phyloP scores from a whole-genome alignment of 2,113 vertebrate species.

The Calonectris borealis region DNA sequence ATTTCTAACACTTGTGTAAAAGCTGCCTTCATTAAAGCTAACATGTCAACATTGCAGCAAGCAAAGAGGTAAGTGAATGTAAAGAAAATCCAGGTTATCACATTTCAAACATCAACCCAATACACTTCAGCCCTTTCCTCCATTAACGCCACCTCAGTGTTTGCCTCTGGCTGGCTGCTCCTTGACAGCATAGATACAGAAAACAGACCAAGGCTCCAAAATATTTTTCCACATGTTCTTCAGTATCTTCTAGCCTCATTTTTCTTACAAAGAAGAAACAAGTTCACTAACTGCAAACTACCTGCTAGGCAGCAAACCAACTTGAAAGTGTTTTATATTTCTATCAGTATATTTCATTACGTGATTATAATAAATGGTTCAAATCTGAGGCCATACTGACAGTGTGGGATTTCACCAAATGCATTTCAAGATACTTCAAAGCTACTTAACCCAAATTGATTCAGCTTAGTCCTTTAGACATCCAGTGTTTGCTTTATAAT shows the following conservation, averaged over 20 bases:
- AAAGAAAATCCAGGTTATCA: slow-evolving; percentile 27
- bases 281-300: slow-evolving; percentile 19
- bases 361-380: neutral
- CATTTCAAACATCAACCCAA: slow-evolving; percentile 4
- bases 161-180: neutral
- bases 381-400: neutral
- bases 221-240: neutral
- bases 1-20: neutral
- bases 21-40: neutral
- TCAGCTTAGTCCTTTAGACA: neutral
- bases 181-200: neutral
- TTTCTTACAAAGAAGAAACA: slow-evolving; percentile 51
- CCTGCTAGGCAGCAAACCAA: neutral
- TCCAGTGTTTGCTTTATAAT: neutral
- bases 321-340: neutral
- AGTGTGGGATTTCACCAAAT: neutral
- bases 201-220: slow-evolving; percentile 35
- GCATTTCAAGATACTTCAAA: neutral
- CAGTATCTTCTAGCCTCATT: slow-evolving; percentile 27
- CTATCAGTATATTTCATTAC: neutral
- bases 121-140: slow-evolving; percentile 1
- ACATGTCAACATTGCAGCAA: neutral
- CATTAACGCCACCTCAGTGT: neutral
- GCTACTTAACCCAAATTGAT: slow-evolving; percentile 20
- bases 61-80: neutral